Base-by-base conservation (phyloP, 2,888 invertebrate species). In the Drosophila cracens region DNA sequence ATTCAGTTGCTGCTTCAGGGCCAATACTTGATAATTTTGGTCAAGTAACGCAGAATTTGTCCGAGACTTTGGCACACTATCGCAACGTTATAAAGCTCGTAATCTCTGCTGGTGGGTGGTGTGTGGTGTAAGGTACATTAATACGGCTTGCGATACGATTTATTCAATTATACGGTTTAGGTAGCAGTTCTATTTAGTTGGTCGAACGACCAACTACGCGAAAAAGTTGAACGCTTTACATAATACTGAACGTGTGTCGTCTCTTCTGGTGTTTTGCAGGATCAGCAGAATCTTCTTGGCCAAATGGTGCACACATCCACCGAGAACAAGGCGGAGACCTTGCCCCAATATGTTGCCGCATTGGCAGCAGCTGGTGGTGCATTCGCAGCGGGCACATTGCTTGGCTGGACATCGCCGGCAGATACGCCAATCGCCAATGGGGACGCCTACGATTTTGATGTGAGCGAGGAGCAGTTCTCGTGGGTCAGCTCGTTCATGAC, bases 371-470 rank as follows among this genome's bases (percentile, higher is more conserved):
- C 97, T 43, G 94, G 97, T 66, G 97, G 97, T 46, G 96, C 97
- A 1, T 93, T 97, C 67, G 96, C 96, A 1, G 95, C 96, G 58
- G 97, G 97, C 83, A 94, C 96, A 29, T 94, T 96, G 61, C 93
- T 97, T 10, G 97, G 96, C 46, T 97, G 97, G 97, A 95, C 97
- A 2, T 95, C 96, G 0, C 96, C 96, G 10, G 96, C 96, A n/a
- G 88, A 90, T 69, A 92, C 58, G 1, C 60, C 53, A 8, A 60
- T 90, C n/a, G 31, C 40, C 0, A 33, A 65, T 78, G 91, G 93
- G 29, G 94, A 95, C 76, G 21, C 82, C 0, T 91, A 92, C 87
- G 92, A 94, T 29, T 95, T 97, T 79, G 2, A 80, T 0, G 93
- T 97, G 0, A 92, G 92, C 11, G 52, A 85, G 0, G 86, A 93